Conservation (phyloP, 2,113 vertebrate species). For the Esox niger region DNA sequence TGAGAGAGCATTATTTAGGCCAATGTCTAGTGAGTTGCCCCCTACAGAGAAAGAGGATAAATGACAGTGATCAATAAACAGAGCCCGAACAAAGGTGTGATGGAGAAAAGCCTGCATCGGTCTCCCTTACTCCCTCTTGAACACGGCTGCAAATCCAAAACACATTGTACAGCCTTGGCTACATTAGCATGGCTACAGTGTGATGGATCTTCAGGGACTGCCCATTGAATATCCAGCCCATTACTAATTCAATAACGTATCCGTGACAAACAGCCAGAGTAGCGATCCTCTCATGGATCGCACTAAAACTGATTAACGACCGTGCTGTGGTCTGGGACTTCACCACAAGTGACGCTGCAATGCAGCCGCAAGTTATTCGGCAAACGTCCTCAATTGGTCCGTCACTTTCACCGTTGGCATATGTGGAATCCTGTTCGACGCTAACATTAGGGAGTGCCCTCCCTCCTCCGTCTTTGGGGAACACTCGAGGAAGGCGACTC, state of each 20-base stretch:
- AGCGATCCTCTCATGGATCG: neutral
- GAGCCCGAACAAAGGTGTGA: neutral
- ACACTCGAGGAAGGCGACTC: neutral
- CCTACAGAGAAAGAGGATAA: neutral
- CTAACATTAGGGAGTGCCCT: neutral
- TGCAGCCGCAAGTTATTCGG: neutral
- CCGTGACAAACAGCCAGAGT: conserved; percentile 12
- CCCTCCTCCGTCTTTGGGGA: neutral
- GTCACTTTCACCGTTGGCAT: neutral
- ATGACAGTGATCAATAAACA: no score
- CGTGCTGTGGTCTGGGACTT: neutral
- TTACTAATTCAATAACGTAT: conserved; percentile 2
- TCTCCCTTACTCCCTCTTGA: neutral
- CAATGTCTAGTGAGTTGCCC: neutral
- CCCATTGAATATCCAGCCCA: neutral
- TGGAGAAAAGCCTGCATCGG: neutral
- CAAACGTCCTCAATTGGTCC: neutral
- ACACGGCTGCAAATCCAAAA: neutral
- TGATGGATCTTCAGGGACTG: neutral
- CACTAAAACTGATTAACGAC: conserved; percentile 9
- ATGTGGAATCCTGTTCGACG: neutral
- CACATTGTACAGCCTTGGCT: neutral
- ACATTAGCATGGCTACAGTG: no score
- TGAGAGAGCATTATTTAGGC: neutral
- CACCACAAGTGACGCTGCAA: neutral